A percentile compares a stretch with the other conserved stretches of the same genome.
Evolutionary conservation across 2,888 invertebrate genomes (phyloP).

Genomic region (Andrena marginata): DNA sequence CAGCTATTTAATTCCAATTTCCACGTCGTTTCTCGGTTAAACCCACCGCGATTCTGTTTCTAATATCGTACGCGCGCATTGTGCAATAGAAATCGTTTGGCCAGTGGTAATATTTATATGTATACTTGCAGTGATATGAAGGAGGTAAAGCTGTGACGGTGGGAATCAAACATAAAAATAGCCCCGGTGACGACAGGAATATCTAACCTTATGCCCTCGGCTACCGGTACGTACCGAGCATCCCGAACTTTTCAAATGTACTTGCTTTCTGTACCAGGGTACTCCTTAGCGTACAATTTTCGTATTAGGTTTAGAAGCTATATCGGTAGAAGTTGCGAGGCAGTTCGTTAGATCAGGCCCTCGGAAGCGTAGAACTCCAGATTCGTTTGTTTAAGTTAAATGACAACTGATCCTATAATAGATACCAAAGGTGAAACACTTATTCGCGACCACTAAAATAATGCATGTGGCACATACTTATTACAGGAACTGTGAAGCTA

Average conservation of each 20-base stretch:
- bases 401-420: slow-evolving; percentile 27
- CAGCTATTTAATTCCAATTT: slow-evolving; percentile 14
- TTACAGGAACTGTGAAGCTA: slow-evolving; percentile 71
- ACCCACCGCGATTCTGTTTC: background rate
- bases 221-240: slow-evolving; percentile 75
- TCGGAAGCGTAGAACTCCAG: slow-evolving; percentile 43
- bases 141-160: slow-evolving; percentile 70
- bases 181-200: slow-evolving; percentile 69
- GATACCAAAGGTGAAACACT: slow-evolving; percentile 46
- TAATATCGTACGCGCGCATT: background rate
- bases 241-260: background rate
- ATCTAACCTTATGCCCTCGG: slow-evolving; percentile 81
- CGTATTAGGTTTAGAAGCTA: background rate
- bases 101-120: slow-evolving; percentile 29
- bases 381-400: slow-evolving; percentile 20
- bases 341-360: slow-evolving; percentile 19
- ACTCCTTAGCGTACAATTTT: slow-evolving; percentile 26
- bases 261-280: background rate
- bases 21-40: background rate
- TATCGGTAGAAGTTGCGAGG: background rate
- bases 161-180: slow-evolving; percentile 66
- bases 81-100: background rate
- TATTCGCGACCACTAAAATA: slow-evolving; percentile 43
- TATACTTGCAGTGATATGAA: slow-evolving; percentile 77
- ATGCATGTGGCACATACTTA: slow-evolving; percentile 62